Percentiles rank a stretch among this genome's conserved stretches.
Evolutionary conservation across 2,888 invertebrate genomes (phyloP).

Genomic region (Diloba caeruleocephala): DNA sequence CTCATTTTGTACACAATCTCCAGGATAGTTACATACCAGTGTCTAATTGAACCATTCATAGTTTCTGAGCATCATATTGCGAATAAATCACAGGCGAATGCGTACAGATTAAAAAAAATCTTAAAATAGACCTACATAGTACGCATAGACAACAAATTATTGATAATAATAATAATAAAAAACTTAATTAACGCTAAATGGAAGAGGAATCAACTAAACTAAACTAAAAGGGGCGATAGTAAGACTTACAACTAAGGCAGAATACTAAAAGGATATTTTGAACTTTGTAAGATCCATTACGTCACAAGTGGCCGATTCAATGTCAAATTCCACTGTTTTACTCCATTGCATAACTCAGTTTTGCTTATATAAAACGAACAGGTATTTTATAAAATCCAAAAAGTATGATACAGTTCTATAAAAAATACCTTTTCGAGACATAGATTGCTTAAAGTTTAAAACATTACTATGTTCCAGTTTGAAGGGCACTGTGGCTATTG

Average conservation of each 20-base stretch:
- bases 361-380: background rate
- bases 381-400: too few species aligned
- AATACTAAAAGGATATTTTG: slow-evolving; percentile 74
- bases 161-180: slow-evolving; percentile 73
- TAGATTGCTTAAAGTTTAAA: too few species aligned
- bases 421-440: too few species aligned
- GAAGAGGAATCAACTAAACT: slow-evolving; percentile 86
- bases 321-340: slow-evolving; percentile 3
- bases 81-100: slow-evolving; percentile 73
- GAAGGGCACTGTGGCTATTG: too few species aligned
- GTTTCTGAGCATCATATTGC: slow-evolving; percentile 69
- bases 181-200: slow-evolving; percentile 83
- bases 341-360: slow-evolving; percentile 1
- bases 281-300: slow-evolving; percentile 45
- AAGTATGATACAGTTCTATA: too few species aligned
- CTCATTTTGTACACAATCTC: slow-evolving; percentile 79
- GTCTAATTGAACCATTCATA: slow-evolving; percentile 69
- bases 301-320: slow-evolving; percentile 16
- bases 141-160: slow-evolving; percentile 78
- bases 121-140: slow-evolving; percentile 64
- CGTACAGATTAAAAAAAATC: slow-evolving; percentile 63
- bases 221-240: slow-evolving; percentile 71
- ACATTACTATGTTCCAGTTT: too few species aligned
- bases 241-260: slow-evolving; percentile 65
- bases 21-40: slow-evolving; percentile 70